These are phyloP conservation scores for Calidris pugnax DNA, from an alignment of 2,113 vertebrate genomes.

Conservation along the genomic window DNA sequence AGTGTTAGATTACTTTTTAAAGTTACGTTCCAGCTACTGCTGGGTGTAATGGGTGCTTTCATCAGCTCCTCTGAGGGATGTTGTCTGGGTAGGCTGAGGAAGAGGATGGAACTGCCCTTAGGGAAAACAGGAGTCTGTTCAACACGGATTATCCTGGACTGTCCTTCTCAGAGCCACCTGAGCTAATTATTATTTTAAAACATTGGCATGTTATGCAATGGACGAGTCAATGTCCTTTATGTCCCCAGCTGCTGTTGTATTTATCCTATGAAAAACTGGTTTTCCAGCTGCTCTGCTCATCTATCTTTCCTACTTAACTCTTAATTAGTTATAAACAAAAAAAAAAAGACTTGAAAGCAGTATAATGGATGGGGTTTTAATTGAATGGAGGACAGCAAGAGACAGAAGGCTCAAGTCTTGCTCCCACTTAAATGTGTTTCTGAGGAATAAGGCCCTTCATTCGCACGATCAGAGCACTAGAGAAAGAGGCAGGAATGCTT, in stretches of 20 bases:
- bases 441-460: background rate
- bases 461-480: background rate
- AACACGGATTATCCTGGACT: rapidly evolving
- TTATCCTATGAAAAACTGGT: background rate
- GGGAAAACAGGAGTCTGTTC: background rate
- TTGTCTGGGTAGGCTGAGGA: background rate
- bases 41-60: background rate
- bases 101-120: background rate
- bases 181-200: background rate
- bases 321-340: background rate
- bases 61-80: background rate
- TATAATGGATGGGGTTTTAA: background rate
- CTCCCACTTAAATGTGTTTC: background rate
- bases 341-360: background rate
- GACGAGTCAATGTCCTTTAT: background rate
- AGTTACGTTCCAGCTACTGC: background rate
- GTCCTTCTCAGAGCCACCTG: background rate
- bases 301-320: background rate
- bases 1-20: background rate
- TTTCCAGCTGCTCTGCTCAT: background rate
- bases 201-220: background rate
- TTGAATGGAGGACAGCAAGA: background rate
- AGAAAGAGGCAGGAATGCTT: background rate
- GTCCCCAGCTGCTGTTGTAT: background rate
- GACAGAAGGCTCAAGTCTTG: background rate